These are phyloP conservation scores for Scolopax bukidnonensis DNA, from an alignment of 2,797 vertebrate genomes.

Conservation along the genomic window DNA sequence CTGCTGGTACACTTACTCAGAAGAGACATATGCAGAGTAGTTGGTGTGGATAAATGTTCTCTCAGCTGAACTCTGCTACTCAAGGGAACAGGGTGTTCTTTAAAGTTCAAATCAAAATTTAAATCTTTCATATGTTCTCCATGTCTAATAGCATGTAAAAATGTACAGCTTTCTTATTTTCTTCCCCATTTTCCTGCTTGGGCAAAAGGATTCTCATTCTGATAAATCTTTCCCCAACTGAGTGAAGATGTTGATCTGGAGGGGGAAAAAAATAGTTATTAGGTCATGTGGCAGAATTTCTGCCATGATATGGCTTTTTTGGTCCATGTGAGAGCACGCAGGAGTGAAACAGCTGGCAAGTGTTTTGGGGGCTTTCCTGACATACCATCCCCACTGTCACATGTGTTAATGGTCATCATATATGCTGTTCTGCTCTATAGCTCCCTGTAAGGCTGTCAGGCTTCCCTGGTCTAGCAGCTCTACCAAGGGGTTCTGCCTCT, in stretches of 20 bases:
- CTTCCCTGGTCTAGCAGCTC: neutral
- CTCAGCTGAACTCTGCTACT: neutral
- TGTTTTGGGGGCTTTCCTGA: neutral
- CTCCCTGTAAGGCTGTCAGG: neutral
- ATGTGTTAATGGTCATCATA: accelerated
- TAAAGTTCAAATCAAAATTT: neutral
- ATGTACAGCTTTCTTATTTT: neutral
- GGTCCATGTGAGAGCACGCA: accelerated
- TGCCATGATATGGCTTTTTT: neutral
- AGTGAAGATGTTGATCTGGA: neutral
- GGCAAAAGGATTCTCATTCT: neutral
- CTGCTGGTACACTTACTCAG: neutral
- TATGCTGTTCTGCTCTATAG: accelerated
- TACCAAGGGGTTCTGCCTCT: neutral
- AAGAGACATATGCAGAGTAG: neutral
- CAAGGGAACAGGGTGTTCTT: neutral
- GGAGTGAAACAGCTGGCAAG: neutral
- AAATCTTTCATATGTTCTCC: neutral
- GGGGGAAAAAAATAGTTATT: accelerated
- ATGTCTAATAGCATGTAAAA: neutral
- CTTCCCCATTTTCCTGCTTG: neutral
- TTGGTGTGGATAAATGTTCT: neutral
- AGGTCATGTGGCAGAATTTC: neutral
- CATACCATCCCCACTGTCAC: accelerated
- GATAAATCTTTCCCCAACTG: neutral